phyloP scores from a whole-genome alignment of 2,888 invertebrate species.

The Silvanus unidentatus region DNA sequence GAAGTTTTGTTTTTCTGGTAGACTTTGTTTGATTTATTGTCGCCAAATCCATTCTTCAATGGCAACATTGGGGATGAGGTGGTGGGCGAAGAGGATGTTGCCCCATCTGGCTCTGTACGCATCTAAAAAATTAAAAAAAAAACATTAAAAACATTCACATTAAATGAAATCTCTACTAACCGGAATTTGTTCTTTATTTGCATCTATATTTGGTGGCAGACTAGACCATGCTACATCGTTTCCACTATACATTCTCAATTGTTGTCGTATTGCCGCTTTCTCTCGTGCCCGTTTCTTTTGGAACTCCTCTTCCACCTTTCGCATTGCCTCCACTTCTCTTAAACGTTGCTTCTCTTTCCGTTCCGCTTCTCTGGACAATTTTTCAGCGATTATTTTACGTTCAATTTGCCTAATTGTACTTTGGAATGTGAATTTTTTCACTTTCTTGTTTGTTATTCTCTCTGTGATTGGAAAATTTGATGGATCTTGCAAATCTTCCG shows the following conservation, averaged over 20 bases:
- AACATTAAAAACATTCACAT: background rate
- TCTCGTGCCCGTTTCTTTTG: conserved; percentile 75
- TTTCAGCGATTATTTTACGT: conserved; percentile 66
- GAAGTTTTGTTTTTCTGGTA: conserved; percentile 19
- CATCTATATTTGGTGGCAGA: conserved; percentile 49
- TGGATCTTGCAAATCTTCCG: conserved; percentile 42
- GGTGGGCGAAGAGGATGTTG: conserved; percentile 53
- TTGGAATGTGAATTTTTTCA: conserved; percentile 75
- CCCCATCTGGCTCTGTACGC: conserved; percentile 69
- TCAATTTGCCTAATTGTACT: conserved; percentile 79
- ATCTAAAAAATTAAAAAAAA: conserved; percentile 37
- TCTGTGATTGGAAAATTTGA: conserved; percentile 20
- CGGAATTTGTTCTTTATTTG: conserved; percentile 20
- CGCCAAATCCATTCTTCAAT: conserved; percentile 6
- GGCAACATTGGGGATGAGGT: conserved; percentile 50
- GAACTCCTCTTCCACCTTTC: conserved; percentile 81
- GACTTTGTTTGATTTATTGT: conserved; percentile 16
- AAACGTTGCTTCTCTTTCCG: conserved; percentile 68
- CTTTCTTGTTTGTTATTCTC: conserved; percentile 23
- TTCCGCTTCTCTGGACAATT: conserved; percentile 69
- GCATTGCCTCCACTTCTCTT: conserved; percentile 76
- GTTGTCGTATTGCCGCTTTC: conserved; percentile 70
- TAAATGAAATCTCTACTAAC: background rate
- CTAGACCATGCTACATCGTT: conserved; percentile 55
- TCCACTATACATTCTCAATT: conserved; percentile 56